Conservation (phyloP, 2,797 vertebrate genomes). For the Selene dorsalis region DNA sequence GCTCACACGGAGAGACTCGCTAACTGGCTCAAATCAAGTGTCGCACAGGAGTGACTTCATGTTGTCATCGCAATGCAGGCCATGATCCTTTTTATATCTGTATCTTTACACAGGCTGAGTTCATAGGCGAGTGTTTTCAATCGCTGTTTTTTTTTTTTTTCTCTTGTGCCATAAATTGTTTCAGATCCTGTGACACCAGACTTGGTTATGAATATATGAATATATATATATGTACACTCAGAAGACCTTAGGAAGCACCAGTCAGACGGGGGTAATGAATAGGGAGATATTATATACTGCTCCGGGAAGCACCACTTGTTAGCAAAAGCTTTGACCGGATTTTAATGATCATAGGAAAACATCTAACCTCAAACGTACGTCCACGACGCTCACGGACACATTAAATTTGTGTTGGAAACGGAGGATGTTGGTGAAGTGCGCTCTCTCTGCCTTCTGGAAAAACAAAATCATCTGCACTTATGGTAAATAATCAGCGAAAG, state of each 20-base stretch:
- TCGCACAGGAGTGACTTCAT: constrained; percentile 46
- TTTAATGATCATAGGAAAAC: constrained; percentile 58
- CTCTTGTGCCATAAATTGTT: constrained; percentile 74
- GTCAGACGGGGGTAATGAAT: constrained; percentile 68
- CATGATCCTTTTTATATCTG: constrained; percentile 68
- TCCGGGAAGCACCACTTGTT: constrained; percentile 60
- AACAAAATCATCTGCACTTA: constrained; percentile 6
- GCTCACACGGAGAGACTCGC: constrained; percentile 27
- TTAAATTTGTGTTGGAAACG: constrained; percentile 8
- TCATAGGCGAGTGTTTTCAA: constrained; percentile 75
- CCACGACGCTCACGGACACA: neutral
- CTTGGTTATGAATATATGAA: constrained; percentile 79
- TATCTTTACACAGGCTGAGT: constrained; percentile 66
- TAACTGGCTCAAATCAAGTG: constrained; percentile 57
- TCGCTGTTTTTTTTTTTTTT: constrained; percentile 42
- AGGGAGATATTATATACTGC: constrained; percentile 63
- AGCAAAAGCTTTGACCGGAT: constrained; percentile 26
- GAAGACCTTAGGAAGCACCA: constrained; percentile 63
- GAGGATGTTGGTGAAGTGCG: neutral
- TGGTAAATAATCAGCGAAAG: constrained; percentile 17
- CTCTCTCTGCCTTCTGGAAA: neutral
- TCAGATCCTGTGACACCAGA: constrained; percentile 73
- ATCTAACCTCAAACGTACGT: constrained; percentile 19
- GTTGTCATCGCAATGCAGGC: constrained; percentile 72
- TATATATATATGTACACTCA: constrained; percentile 64